phyloP scores from a whole-genome alignment of 2,888 invertebrate species.

The Pachliopta kotzebuea region DNA sequence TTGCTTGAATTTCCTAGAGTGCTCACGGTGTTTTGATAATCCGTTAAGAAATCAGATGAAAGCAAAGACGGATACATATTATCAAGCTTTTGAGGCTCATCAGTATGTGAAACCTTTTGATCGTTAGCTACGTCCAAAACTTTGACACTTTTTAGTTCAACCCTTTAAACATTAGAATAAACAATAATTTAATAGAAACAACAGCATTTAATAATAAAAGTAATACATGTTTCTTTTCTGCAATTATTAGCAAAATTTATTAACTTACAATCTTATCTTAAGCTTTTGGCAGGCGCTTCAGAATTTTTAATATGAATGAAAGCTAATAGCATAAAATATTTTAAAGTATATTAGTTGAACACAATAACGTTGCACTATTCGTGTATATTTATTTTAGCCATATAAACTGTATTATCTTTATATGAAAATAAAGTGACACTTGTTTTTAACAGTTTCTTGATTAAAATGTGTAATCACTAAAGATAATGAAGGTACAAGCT shows the following conservation, averaged over 20 bases:
- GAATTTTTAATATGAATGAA: background rate
- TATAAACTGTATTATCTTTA: no score
- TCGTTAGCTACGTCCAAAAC: slow-evolving; percentile 35
- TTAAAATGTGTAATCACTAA: no score
- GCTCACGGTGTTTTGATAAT: slow-evolving; percentile 8
- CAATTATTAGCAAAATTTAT: background rate
- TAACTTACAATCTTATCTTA: background rate
- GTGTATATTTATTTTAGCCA: no score
- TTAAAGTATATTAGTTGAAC: no score
- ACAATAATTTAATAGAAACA: background rate
- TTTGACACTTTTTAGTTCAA: slow-evolving; percentile 64
- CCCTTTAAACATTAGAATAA: slow-evolving; percentile 44
- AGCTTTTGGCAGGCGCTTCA: background rate
- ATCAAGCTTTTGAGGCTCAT: slow-evolving; percentile 32
- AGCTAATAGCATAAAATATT: no score
- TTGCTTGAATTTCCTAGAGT: slow-evolving; percentile 22
- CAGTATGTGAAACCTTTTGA: slow-evolving; percentile 4
- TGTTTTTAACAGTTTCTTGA: no score
- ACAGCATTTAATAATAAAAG: background rate
- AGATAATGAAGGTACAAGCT: no score
- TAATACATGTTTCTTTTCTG: background rate
- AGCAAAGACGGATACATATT: slow-evolving; percentile 18
- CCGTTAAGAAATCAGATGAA: slow-evolving; percentile 16
- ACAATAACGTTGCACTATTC: no score
- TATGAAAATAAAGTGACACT: no score